Evolutionary conservation across 2,888 invertebrate genomes (phyloP).

Genomic region (Patella depressa): DNA sequence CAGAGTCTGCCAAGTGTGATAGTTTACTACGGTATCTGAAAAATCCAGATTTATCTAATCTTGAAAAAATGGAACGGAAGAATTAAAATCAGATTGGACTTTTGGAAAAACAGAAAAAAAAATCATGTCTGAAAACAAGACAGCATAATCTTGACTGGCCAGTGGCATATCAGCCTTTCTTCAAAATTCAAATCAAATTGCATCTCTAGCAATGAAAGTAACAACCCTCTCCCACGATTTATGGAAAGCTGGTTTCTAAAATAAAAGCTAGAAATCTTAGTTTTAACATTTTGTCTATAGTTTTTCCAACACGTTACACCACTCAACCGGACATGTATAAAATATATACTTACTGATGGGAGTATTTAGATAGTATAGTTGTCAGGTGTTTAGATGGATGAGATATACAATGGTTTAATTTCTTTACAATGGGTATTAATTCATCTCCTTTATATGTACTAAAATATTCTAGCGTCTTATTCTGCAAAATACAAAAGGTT

Average conservation of each 20-base stretch:
- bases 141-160: no score
- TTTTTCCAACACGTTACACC: background rate
- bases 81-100: no score
- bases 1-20: no score
- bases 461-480: constrained; percentile 67
- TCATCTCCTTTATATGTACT: constrained; percentile 83
- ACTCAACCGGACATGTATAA: background rate
- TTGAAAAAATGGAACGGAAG: no score
- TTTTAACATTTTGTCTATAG: background rate
- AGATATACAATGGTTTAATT: constrained; percentile 84
- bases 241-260: no score
- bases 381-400: constrained; percentile 84
- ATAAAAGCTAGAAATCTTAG: background rate
- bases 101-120: no score
- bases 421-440: constrained; percentile 80
- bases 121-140: no score
- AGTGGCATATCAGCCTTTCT: no score
- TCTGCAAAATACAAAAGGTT: constrained; percentile 51
- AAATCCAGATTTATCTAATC: no score
- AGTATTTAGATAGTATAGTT: constrained; percentile 93
- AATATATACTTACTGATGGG: constrained; percentile 80
- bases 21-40: no score
- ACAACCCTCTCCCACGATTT: background rate
- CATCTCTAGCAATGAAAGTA: background rate
- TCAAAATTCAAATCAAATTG: background rate